phyloP scores from a whole-genome alignment of 2,888 invertebrate species.

The Melanotus villosus region DNA sequence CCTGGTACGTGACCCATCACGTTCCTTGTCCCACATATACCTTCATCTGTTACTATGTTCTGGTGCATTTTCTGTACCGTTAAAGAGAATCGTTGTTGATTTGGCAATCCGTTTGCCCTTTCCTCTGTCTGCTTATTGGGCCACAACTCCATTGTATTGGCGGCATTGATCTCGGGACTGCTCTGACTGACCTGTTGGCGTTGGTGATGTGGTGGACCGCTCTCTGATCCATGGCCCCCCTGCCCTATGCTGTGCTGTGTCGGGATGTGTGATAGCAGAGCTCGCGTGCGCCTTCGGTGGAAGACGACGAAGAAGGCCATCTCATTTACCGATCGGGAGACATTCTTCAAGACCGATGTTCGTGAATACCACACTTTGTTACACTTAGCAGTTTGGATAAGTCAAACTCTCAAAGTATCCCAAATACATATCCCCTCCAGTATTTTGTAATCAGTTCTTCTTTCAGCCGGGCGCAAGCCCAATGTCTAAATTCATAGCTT shows the following conservation, averaged over 20 bases:
- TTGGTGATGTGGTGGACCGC: slow-evolving; percentile 57
- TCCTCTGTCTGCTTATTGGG: slow-evolving; percentile 78
- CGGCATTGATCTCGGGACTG: slow-evolving; percentile 54
- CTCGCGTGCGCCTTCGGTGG: slow-evolving; percentile 92
- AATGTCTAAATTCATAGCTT: slow-evolving; percentile 54
- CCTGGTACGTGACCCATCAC: slow-evolving; percentile 49
- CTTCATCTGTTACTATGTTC: slow-evolving; percentile 64
- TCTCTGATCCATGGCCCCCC: slow-evolving; percentile 42
- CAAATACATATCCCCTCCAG: slow-evolving; percentile 57
- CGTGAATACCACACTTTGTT: slow-evolving; percentile 80
- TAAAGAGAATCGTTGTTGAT: slow-evolving; percentile 70
- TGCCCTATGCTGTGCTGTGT: slow-evolving; percentile 39
- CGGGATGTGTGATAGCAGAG: slow-evolving; percentile 72
- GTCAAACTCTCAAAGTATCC: slow-evolving; percentile 60
- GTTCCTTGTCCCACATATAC: slow-evolving; percentile 61
- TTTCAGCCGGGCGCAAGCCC: slow-evolving; percentile 56
- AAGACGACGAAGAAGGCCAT: slow-evolving; percentile 99
- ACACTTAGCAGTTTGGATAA: slow-evolving; percentile 64
- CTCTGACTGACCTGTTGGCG: slow-evolving; percentile 61
- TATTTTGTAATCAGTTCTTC: slow-evolving; percentile 56
- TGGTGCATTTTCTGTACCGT: slow-evolving; percentile 64
- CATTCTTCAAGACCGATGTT: slow-evolving; percentile 99
- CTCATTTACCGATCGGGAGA: slow-evolving; percentile 99
- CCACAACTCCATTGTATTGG: slow-evolving; percentile 71
- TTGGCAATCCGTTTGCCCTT: slow-evolving; percentile 78